Percentiles rank a stretch among this genome's conserved stretches.
Evolutionary conservation across 2,888 invertebrate genomes (phyloP).

Genomic region (Protodeltote pygarga): DNA sequence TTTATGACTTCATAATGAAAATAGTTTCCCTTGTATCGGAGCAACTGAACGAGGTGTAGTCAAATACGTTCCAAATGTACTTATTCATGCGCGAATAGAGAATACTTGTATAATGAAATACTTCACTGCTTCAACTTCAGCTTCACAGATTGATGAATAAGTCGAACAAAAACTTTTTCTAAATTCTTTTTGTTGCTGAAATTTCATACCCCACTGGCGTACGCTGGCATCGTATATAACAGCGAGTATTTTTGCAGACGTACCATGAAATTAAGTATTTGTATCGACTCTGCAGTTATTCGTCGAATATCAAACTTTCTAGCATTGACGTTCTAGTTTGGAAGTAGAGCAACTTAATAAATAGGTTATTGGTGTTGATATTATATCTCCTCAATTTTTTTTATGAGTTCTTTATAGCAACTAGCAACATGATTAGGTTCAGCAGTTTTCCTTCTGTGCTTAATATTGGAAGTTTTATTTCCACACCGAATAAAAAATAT

Average conservation of each 20-base stretch:
- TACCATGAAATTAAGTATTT: constrained; percentile 15
- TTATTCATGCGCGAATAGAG: constrained; percentile 56
- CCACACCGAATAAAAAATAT: too few species aligned
- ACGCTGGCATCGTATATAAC: constrained; percentile 1
- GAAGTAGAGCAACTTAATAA: constrained; percentile 39
- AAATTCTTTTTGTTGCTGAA: constrained; percentile 28
- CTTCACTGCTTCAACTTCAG: constrained; percentile 35
- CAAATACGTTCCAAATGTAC: constrained; percentile 59
- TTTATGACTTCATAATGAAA: constrained; percentile 83
- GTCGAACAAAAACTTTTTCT: constrained; percentile 42
- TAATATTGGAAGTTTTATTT: too few species aligned
- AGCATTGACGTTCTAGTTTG: constrained; percentile 21
- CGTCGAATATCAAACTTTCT: constrained; percentile 24
- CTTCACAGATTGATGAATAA: constrained; percentile 45
- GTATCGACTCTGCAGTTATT: constrained; percentile 23
- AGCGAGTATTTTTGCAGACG: constrained; percentile 14
- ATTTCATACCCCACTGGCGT: constrained; percentile 15
- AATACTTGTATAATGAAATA: constrained; percentile 64
- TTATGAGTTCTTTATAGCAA: constrained; percentile 19
- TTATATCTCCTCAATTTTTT: constrained; percentile 29
- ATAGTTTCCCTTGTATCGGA: constrained; percentile 72
- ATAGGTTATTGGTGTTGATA: constrained; percentile 29
- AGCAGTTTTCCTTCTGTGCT: too few species aligned
- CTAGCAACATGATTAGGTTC: too few species aligned
- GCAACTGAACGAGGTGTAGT: constrained; percentile 51